A percentile compares a stretch with the other conserved stretches of the same genome.
Evolutionary conservation across 37 sponge, comb jelly and placozoan genomes (phyloP).

Genomic region (Beroe forskalii): DNA sequence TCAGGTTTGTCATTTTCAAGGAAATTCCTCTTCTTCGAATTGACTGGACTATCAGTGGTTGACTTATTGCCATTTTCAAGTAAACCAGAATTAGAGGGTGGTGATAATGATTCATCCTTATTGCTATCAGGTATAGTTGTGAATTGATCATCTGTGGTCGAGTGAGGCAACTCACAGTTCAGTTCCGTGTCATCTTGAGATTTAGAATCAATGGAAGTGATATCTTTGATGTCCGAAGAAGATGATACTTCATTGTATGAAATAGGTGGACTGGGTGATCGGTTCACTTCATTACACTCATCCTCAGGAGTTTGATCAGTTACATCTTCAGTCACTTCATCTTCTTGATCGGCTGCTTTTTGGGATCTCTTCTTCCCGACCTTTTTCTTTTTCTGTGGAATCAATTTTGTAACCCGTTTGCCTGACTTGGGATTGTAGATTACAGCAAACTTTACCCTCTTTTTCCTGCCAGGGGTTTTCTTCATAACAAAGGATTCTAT

Average conservation of each 20-base stretch:
- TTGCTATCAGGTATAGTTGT: not conserved
- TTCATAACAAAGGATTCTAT: constrained; percentile 58
- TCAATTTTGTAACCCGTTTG: not conserved
- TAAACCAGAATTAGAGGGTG: not conserved
- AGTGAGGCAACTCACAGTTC: constrained; percentile 32
- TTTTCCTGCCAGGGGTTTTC: constrained; percentile 54
- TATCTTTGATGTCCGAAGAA: constrained; percentile 46
- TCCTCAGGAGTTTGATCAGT: not conserved
- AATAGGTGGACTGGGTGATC: constrained; percentile 3
- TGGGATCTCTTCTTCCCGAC: not conserved
- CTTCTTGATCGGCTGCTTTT: not conserved
- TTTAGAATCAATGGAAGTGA: not conserved
- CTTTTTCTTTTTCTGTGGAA: constrained; percentile 54
- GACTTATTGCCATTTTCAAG: not conserved
- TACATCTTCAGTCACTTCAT: not conserved
- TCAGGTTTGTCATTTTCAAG: not conserved
- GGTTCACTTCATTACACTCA: not conserved
- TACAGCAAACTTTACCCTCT: constrained; percentile 65
- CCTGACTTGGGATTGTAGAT: constrained; percentile 61
- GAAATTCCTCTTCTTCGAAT: not conserved
- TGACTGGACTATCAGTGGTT: not conserved
- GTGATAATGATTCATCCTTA: too few species aligned
- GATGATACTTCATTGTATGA: constrained; percentile 61
- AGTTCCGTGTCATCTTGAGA: not conserved
- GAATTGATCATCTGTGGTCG: constrained; percentile 1